Percentiles rank a stretch among this genome's conserved stretches.
phyloP scores from a whole-genome alignment of 2,113 vertebrate species.

The Rhipidura dahli region DNA sequence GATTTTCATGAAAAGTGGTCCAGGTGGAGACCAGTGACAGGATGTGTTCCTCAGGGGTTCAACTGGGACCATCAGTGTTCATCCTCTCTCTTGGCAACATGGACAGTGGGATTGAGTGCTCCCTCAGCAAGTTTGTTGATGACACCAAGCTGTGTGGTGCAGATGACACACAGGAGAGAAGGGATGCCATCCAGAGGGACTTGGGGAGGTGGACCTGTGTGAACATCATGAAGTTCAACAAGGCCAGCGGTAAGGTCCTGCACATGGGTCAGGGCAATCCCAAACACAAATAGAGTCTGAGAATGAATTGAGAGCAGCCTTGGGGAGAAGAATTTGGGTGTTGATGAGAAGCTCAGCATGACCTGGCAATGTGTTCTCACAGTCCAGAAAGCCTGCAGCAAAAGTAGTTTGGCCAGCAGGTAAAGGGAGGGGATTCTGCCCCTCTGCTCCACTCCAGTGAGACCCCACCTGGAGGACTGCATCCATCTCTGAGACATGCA shows the following conservation, averaged over 20 bases:
- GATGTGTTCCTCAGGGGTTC: neutral
- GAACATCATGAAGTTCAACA: neutral
- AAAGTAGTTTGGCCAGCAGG: neutral
- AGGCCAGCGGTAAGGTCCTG: no score
- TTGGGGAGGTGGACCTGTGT: accelerated
- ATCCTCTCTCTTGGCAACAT: neutral
- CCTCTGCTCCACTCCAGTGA: neutral
- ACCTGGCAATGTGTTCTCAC: no score
- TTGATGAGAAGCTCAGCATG: accelerated
- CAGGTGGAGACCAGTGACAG: neutral
- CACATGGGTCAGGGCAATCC: neutral
- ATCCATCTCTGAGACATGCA: accelerated
- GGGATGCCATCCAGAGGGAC: neutral
- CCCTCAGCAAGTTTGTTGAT: no score
- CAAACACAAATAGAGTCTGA: neutral
- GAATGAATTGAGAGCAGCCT: neutral
- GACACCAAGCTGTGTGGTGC: neutral
- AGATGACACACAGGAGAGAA: neutral
- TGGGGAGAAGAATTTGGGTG: no score
- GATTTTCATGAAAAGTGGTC: neutral
- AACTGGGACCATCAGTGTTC: neutral
- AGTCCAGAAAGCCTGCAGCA: neutral
- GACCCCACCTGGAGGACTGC: neutral
- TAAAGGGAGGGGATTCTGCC: neutral
- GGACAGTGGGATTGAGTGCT: neutral